Evolutionary conservation across 2,888 invertebrate genomes (phyloP), one percentile per base, ranked within the genome.

Genomic region (Petrophora chlorosata): DNA sequence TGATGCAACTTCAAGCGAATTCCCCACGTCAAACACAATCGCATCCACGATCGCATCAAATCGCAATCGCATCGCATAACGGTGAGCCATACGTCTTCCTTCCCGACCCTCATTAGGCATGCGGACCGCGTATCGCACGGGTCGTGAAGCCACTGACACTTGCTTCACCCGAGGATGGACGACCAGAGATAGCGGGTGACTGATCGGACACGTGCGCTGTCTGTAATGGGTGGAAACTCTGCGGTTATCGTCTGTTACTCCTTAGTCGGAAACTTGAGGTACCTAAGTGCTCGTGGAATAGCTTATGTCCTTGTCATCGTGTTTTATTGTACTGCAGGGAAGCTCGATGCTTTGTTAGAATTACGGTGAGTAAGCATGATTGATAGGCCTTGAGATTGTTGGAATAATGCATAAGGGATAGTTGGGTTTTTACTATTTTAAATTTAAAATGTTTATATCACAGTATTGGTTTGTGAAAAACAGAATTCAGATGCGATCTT

Each of bases 31-130:
- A 12, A 29, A 26, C 22, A 22, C 14, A 15, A 23, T 8, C 30
- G 22, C 29, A 15, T 32, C 13, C 16, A 22, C n/a, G n/a, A 38
- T 16, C 22, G 42, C 16, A n/a, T n/a, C n/a, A 12, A 42, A 42
- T 46, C 22, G 12, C 19, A 14, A 48, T 38, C 38, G 14, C 40
- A 43, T 39, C 49, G 39, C 34, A 44, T 52, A 52, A 52, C 52
- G 52, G 52, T 46, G 42, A 38, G 46, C 17, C 38, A 50, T 30
- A 19, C 29, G 33, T 34, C 13, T 43, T 59, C 59, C 61, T 47
- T 66, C 49, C 36, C 28, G 35, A 32, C 19, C 7, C 12, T n/a
- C 36, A 47, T 56, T 47, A 22, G 9, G 32, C 22, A 65, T 53
- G 54, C 61, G 3, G 30, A 16, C 25, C 61, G 51, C 30, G 49